Base-by-base conservation (phyloP, 2,113 vertebrate species). In the Beaufortia kweichowensis region DNA sequence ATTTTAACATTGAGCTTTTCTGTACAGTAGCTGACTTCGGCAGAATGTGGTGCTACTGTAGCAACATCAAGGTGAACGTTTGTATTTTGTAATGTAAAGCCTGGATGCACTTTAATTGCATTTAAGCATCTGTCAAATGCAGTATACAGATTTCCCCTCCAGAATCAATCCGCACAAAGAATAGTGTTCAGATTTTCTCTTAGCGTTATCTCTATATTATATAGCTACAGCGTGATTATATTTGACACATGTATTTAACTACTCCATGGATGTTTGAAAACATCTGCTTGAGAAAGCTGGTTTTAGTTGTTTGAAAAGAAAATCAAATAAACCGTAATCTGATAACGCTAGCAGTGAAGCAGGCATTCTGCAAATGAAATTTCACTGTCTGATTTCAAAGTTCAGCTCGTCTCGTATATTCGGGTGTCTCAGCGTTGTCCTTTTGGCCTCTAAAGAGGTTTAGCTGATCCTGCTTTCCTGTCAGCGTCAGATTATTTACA, bases 401-500 rank as follows among this genome's bases (percentile, higher is more conserved):
- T 15, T 61, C 41, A 1, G 4, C n/a, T 11, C 46, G 33, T 35
- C 46, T 77, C 28, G n/a, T 41, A 61, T 67, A 61, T 69, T 3
- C 43, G 11, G 15, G 33, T 28, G 71, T 64, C n/a, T 68, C 56
- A 75, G 61, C 79, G 77, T 82, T 84, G 84, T 82, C 81, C 80
- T 81, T 81, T 77, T 73, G 63, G 60, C 17, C 81, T 75, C 79
- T 31, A 79, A 77, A 75, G 80, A 74, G 73, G 81, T 79, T 81
- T 82, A 56, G 73, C 39, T 68, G 1, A 1, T 11, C 12, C 6
- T 31, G 7, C 31, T 65, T 24, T 63, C 11, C 79, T 83, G 82
- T 88, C 83, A 88, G 84, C 85, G 83, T 77, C 64, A 62, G 78
- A 86, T 82, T 74, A 87, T 88, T 87, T 84, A 81, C 33, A 55